A percentile compares a stretch with the other conserved stretches of the same genome.
phyloP scores from a whole-genome alignment of 2,888 invertebrate genomes.

The Smittia sp. region DNA sequence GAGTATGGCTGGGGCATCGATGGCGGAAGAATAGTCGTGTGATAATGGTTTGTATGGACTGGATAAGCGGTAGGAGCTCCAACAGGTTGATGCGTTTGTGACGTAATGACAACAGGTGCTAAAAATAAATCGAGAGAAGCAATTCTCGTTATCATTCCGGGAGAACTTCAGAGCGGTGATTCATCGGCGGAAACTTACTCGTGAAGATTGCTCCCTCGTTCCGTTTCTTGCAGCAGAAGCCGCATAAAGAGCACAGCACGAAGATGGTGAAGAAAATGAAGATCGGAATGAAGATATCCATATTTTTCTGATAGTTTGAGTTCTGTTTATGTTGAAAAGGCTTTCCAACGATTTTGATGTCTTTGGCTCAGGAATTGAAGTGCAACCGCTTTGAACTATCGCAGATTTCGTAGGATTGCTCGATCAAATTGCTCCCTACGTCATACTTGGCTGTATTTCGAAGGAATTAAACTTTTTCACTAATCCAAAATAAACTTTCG shows the following conservation, averaged over 20 bases:
- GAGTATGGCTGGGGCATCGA: neutral
- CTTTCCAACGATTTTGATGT: no score
- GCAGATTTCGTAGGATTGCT: no score
- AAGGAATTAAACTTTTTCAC: no score
- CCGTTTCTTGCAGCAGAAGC: conserved; percentile 31
- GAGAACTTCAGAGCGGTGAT: no score
- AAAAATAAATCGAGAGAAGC: conserved; percentile 6
- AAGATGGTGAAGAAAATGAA: conserved; percentile 15
- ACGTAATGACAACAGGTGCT: conserved; percentile 26
- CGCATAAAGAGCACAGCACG: conserved; percentile 27
- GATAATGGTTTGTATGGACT: neutral
- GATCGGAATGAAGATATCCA: conserved; percentile 23
- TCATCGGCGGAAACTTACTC: conserved; percentile 20
- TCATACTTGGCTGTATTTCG: no score
- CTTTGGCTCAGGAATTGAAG: no score
- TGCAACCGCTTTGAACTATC: no score
- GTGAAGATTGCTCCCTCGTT: conserved; percentile 16
- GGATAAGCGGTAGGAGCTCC: neutral
- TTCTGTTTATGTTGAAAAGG: no score
- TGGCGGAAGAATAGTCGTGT: neutral
- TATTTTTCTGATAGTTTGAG: neutral
- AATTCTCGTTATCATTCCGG: no score
- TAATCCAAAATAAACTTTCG: no score
- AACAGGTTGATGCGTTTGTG: conserved; percentile 5
- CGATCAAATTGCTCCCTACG: no score